phyloP scores from a whole-genome alignment of 2,888 invertebrate species.

The Eupithecia dodoneata region DNA sequence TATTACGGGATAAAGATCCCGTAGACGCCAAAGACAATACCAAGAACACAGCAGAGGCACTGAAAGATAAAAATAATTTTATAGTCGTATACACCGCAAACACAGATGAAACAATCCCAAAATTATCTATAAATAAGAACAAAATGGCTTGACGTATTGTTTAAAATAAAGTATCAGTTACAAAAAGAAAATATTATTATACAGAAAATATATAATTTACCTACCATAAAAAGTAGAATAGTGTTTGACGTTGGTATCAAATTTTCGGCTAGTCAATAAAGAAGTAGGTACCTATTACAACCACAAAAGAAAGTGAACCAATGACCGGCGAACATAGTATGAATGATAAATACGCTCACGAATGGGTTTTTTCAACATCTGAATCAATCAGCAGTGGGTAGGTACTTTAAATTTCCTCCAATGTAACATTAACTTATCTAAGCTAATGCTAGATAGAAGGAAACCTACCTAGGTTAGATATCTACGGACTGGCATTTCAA shows the following conservation, averaged over 20 bases:
- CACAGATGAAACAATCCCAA: constrained; percentile 34
- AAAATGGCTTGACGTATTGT: constrained; percentile 41
- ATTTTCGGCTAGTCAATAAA: background rate
- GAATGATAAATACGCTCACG: no score
- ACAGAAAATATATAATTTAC: background rate
- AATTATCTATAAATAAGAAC: constrained; percentile 29
- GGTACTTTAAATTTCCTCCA: background rate
- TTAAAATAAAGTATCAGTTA: constrained; percentile 1
- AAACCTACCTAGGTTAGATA: background rate
- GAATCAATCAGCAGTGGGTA: background rate
- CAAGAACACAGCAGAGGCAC: background rate
- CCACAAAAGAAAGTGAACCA: no score
- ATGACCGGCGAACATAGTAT: no score
- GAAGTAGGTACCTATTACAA: background rate
- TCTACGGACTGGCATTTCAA: background rate
- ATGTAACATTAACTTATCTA: background rate
- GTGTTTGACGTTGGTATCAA: background rate
- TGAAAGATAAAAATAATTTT: constrained; percentile 23
- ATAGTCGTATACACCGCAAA: constrained; percentile 63
- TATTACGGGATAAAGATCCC: constrained; percentile 28
- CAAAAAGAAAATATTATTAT: background rate
- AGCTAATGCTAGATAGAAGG: no score
- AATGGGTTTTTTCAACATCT: background rate
- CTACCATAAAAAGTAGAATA: background rate
- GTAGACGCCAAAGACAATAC: background rate